These are phyloP conservation scores for Bos javanicus DNA, from an alignment of 2,113 vertebrate genomes.

Conservation along the genomic window DNA sequence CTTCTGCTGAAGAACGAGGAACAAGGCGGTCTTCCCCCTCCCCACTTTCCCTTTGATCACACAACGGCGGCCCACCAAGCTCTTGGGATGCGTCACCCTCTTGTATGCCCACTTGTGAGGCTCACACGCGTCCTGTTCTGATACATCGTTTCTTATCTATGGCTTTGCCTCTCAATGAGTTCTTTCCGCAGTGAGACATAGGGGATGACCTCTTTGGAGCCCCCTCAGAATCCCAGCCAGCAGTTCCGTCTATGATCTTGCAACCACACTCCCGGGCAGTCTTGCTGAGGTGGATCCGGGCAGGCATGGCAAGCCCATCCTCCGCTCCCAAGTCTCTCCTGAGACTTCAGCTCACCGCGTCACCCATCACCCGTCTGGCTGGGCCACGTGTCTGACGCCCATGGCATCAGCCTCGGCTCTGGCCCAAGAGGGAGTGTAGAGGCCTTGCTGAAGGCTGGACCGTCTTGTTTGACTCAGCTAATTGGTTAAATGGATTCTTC, in stretches of 20 bases:
- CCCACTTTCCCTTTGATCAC: neutral
- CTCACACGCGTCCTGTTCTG: neutral
- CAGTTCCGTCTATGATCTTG: neutral
- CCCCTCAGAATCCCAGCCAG: neutral
- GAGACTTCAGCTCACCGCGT: conserved; percentile 32
- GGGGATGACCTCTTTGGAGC: neutral
- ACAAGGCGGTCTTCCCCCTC: neutral
- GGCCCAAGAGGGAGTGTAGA: conserved; percentile 68
- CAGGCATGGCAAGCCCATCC: fast-evolving
- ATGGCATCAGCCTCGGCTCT: conserved; percentile 70
- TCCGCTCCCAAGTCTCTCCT: neutral
- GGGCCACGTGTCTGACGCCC: conserved; percentile 73
- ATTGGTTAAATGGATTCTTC: conserved; percentile 85
- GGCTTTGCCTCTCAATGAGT: neutral
- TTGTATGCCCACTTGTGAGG: neutral
- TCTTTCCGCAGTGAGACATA: neutral
- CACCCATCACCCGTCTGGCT: conserved; percentile 66
- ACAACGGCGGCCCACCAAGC: fast-evolving
- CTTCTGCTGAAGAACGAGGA: neutral
- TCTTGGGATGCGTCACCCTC: fast-evolving
- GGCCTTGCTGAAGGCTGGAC: conserved; percentile 77
- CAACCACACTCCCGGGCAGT: fast-evolving
- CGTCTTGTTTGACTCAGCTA: conserved; percentile 79
- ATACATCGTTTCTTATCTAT: neutral
- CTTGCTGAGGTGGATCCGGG: too few relatives aligned